Base-by-base conservation (phyloP, 2,797 vertebrate species). In the Erethizon dorsatum region DNA sequence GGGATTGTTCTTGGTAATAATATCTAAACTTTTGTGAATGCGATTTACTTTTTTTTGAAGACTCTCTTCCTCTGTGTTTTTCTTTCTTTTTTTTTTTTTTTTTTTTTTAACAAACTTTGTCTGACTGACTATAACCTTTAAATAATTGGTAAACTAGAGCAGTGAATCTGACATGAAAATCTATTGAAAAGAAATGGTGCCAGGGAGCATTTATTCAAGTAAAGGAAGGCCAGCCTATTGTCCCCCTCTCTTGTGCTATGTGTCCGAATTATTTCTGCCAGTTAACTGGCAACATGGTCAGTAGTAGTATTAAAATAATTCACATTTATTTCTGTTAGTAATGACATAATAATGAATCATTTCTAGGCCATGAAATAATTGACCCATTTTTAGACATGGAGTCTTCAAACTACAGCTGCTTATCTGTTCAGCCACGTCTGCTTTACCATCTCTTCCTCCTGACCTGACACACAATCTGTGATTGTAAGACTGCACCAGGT, bases 91-190 rank as follows among this genome's bases (percentile, higher is more conserved):
- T 41, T 41, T 41, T 12, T 28, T 67, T 75, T 31, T 61, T 56
- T 83, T 67, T 47, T 67, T 69, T 90, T 75, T 80, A 80, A 88
- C 41, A 95, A 94, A 94, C 37, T 83, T 88, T 96, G 75, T 91
- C 95, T 97, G 97, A 97, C 93, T 96, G 97, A 97, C 95, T 96
- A 93, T 97, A 97, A 97, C 97, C 98, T 98, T 98, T 98, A 97
- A 96, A 94, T 97, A 97, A 97, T 97, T 98, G 96, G 97, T 95
- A 96, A 98, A 93, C 85, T 79, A 61, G 82, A 97, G 45, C 71
- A 47, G 69, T 75, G 83, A 88, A 91, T 93, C 95, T 96, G 97
- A 97, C 97, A 90, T 95, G 94, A 96, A 90, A 96, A 87, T 87
- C 97, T 91, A 78, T 57, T 88, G 92, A 97, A 94, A 85, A 92